Base-by-base conservation (phyloP, 2,888 invertebrate genomes). In the Hirtodrosophila trivittata region DNA sequence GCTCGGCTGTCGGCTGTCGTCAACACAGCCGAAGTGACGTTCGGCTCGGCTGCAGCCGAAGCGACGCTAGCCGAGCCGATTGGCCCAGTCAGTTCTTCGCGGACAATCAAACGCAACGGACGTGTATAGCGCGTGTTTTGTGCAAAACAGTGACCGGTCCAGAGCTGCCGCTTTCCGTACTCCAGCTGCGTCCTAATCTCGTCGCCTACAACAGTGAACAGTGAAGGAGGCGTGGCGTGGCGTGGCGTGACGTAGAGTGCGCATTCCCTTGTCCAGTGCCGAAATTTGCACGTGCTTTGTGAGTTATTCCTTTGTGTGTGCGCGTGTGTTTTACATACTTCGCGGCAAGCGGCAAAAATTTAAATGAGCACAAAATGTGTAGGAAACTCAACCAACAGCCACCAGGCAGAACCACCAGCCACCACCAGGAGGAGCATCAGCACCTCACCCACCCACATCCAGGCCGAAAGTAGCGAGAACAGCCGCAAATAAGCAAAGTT, bases 221-320 rank as follows among this genome's bases (percentile, higher is more conserved):
- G 16, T n/a, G 32, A 4, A n/a, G 6, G 8, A 14, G 33, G 18
- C 8, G 42, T 6, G 39, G 45, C 46, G 51, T 28, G 30, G 50
- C 30, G 41, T 13, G 26, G 42, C 46, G 39, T 32, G 9, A 32
- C 32, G 32, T 32, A 32, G 4, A 3, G 12, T 71, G 59, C 56
- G 67, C 67, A 50, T 66, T 21, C 35, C 45, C 39, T 38, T 42
- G 46, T 51, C 51, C 43, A 21, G 25, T 52, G 45, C 39, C 47
- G 45, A 73, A 77, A 60, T 59, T 64, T 55, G 59, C 75, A 75
- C 74, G 74, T 70, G 77, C 66, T 67, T 50, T 56, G 60, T 58
- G 58, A 60, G 62, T 45, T 65, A 63, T 71, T 54, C 57, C 62
- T 73, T 63, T 66, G 59, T 63, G 71, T 70, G 67, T 67, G 68